phyloP scores from a whole-genome alignment of 2,113 vertebrate genomes.

The Canis aureus region DNA sequence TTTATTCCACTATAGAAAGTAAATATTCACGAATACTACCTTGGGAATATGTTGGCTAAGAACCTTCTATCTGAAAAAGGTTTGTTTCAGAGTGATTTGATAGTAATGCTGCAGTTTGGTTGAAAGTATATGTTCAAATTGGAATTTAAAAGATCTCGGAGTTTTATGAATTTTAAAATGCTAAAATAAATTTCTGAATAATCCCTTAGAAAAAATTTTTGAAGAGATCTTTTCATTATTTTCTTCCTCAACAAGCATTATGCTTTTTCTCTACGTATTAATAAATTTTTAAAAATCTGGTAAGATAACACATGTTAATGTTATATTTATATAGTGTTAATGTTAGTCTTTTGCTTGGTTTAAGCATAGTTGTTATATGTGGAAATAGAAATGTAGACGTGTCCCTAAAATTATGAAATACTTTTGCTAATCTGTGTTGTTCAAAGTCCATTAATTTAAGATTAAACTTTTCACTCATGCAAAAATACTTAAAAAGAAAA shows the following conservation, averaged over 20 bases:
- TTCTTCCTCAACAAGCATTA: conserved; percentile 37
- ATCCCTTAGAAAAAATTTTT: conserved; percentile 48
- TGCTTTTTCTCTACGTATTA: not conserved
- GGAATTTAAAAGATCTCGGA: conserved; percentile 53
- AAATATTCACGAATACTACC: conserved; percentile 97
- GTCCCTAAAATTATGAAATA: conserved; percentile 15
- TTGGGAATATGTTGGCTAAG: conserved; percentile 93
- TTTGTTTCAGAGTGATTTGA: conserved; percentile 81
- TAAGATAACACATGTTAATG: not conserved
- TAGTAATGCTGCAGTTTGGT: conserved; percentile 52
- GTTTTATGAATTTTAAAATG: conserved; percentile 50
- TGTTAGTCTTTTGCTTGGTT: conserved; percentile 41
- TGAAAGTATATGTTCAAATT: conserved; percentile 63
- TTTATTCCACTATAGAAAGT: conserved; percentile 91
- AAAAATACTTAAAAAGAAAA: conserved; percentile 58
- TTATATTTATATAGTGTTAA: conserved; percentile 37
- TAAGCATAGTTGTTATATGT: conserved; percentile 18
- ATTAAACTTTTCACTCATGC: conserved; percentile 46
- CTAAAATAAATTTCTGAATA: conserved; percentile 33
- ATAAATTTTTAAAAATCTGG: conserved; percentile 2
- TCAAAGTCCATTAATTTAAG: conserved; percentile 27
- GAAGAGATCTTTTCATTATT: conserved; percentile 53
- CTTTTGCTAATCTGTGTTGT: not conserved
- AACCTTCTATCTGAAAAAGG: conserved; percentile 89
- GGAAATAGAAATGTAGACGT: not conserved